Evolutionary conservation across 1,140 invertebrate genomes (phyloP).

Genomic region (Drosophila guanche): DNA sequence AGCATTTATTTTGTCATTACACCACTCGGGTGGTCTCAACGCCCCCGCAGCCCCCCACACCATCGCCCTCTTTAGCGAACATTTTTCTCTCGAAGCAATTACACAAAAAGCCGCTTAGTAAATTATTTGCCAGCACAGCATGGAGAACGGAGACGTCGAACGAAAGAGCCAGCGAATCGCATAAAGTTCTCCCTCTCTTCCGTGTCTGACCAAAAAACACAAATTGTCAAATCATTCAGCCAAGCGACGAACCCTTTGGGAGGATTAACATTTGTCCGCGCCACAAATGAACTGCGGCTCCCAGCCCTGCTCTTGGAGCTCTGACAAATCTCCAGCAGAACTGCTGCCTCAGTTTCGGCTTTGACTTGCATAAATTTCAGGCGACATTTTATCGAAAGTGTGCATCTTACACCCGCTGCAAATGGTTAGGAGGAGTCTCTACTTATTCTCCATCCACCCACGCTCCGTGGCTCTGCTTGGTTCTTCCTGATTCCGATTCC

Average conservation of each 20-base stretch:
- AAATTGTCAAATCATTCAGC: constrained; percentile 73
- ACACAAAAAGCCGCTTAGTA: constrained; percentile 75
- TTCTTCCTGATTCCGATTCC: constrained; percentile 21
- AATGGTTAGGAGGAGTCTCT: constrained; percentile 46
- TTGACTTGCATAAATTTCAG: constrained; percentile 67
- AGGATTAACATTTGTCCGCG: constrained; percentile 56
- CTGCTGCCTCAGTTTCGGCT: constrained; percentile 45
- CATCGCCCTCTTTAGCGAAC: constrained; percentile 6
- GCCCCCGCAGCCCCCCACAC: constrained; percentile 1
- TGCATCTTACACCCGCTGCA: constrained; percentile 66
- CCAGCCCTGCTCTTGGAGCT: constrained; percentile 17
- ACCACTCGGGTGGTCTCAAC: constrained; percentile 58
- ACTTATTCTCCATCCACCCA: constrained; percentile 24
- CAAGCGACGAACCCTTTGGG: constrained; percentile 51
- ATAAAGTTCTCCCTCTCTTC: constrained; percentile 38
- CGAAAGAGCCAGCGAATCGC: constrained; percentile 24
- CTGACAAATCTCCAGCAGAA: constrained; percentile 40
- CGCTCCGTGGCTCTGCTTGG: constrained; percentile 5
- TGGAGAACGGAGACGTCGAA: constrained; percentile 1
- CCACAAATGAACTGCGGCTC: constrained; percentile 28
- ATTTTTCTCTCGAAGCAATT: constrained; percentile 62
- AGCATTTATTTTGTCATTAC: constrained; percentile 75
- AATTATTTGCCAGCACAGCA: constrained; percentile 54
- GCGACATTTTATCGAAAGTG: constrained; percentile 73
- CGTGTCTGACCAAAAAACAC: constrained; percentile 16